These are phyloP conservation scores for Sebastes cheni DNA, from an alignment of 2,797 vertebrate species.

Conservation along the genomic window DNA sequence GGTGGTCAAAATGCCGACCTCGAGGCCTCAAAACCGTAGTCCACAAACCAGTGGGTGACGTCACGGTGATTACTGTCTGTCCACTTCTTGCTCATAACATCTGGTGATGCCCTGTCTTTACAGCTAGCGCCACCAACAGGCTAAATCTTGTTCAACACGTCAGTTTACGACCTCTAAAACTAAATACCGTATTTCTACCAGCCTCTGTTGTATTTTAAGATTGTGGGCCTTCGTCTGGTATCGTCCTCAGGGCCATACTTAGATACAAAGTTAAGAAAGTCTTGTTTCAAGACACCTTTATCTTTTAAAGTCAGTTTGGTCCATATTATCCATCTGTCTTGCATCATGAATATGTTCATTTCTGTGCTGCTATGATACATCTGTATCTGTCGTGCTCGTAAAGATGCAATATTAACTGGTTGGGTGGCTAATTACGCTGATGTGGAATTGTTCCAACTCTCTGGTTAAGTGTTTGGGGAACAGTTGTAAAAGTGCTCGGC, in stretches of 20 bases:
- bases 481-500: constrained; percentile 35
- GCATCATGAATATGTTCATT: background rate
- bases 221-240: background rate
- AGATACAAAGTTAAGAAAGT: background rate
- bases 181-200: background rate
- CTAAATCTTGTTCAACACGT: background rate
- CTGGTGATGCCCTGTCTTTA: background rate
- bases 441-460: constrained; percentile 16
- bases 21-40: no score
- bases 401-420: constrained; percentile 6
- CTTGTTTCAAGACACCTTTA: background rate
- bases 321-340: background rate
- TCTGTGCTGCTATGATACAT: background rate
- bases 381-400: background rate
- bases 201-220: no score
- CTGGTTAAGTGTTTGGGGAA: constrained; percentile 16
- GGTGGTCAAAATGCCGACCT: no score
- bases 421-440: constrained; percentile 34
- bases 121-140: background rate
- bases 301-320: background rate
- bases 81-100: background rate
- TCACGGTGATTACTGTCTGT: no score
- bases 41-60: no score
- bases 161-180: no score
- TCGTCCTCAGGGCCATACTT: background rate